phyloP scores from a whole-genome alignment of 2,888 invertebrate genomes.

The Labia minor region DNA sequence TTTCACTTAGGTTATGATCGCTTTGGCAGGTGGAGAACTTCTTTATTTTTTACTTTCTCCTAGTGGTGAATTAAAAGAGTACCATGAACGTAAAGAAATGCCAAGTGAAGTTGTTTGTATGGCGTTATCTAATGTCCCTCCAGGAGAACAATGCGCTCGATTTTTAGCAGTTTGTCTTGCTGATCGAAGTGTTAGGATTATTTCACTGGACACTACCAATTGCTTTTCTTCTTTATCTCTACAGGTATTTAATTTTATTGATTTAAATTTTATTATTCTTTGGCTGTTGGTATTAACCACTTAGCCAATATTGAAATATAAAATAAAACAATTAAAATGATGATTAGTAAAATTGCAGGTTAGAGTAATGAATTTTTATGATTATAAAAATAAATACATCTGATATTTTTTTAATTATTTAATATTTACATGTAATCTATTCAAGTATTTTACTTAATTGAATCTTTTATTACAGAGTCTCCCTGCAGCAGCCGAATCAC shows the following conservation, averaged over 20 bases:
- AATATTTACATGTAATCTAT: background rate
- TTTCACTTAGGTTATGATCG: conserved; percentile 66
- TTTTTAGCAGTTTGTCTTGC: conserved; percentile 92
- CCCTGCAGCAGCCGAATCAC: conserved; percentile 90
- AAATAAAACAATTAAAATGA: conserved; percentile 14
- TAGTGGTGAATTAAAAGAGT: conserved; percentile 97
- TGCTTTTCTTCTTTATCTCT: conserved; percentile 16
- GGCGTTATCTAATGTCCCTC: conserved; percentile 90
- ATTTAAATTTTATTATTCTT: conserved; percentile 1
- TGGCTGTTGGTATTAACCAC: conserved; percentile 19
- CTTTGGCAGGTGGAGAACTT: conserved; percentile 91
- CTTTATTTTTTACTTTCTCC: conserved; percentile 73
- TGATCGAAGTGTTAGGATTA: conserved; percentile 94
- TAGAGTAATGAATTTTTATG: conserved; percentile 24
- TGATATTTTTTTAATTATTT: conserved; percentile 15
- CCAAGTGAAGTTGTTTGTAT: conserved; percentile 96
- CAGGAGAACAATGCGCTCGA: conserved; percentile 88
- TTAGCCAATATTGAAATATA: conserved; percentile 17
- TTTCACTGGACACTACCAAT: conserved; percentile 82
- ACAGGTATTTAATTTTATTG: conserved; percentile 13
- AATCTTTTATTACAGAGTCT: conserved; percentile 76
- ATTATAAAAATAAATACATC: conserved; percentile 18
- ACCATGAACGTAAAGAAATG: conserved; percentile 93
- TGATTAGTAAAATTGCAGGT: conserved; percentile 13
- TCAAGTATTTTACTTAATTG: background rate